Conservation (phyloP, 2,888 invertebrate genomes). For the Balanococcus diminutus region DNA sequence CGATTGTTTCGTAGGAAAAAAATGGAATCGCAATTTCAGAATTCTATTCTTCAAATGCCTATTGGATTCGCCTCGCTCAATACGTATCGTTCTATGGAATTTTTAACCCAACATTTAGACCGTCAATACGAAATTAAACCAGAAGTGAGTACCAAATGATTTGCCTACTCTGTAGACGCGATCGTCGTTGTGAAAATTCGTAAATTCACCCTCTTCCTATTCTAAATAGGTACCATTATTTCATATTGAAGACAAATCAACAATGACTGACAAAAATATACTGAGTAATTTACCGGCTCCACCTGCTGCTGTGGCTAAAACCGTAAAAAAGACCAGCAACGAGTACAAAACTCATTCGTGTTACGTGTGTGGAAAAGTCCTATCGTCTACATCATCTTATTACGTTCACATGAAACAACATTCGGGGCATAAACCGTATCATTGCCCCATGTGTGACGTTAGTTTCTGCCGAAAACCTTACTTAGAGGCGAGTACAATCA, state of each 20-base stretch:
- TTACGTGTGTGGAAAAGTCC: slow-evolving; percentile 77
- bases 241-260: slow-evolving; percentile 3
- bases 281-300: not conserved
- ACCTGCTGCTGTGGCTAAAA: not conserved
- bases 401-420: slow-evolving; percentile 84
- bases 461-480: slow-evolving; percentile 82
- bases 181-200: no score
- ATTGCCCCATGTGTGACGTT: slow-evolving; percentile 78
- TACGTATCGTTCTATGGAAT: slow-evolving; percentile 41
- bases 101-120: slow-evolving; percentile 21
- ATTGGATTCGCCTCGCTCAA: slow-evolving; percentile 16
- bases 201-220: not conserved
- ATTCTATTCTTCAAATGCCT: slow-evolving; percentile 26
- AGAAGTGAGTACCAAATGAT: not conserved
- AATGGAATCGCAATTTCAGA: slow-evolving; percentile 24
- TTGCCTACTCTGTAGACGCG: not conserved
- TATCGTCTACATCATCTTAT: slow-evolving; percentile 78
- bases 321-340: not conserved
- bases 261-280: not conserved
- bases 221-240: not conserved
- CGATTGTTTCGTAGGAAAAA: not conserved
- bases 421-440: slow-evolving; percentile 80
- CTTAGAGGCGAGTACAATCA: slow-evolving; percentile 67
- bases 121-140: slow-evolving; percentile 27
- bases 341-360: slow-evolving; percentile 62